Base-by-base conservation (phyloP, 1,140 invertebrate genomes). In the Heliconius hermathena region DNA sequence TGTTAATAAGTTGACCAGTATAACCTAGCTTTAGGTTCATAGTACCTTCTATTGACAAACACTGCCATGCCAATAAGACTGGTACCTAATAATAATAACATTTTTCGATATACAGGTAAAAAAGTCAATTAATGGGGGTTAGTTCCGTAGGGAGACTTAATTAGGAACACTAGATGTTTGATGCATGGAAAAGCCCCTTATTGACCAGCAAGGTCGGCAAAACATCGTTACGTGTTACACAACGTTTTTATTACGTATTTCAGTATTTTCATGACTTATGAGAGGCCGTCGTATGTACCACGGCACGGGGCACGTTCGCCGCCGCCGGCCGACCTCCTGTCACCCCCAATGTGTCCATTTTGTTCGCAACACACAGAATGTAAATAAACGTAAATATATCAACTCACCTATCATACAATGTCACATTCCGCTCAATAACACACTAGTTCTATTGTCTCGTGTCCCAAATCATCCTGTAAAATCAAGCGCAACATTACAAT, bases 391-490 rank as follows among this genome's bases (percentile, higher is more conserved):
- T 82, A 85, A 88, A 86, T 89, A 90, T 87, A 81, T 76, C 46
- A 77, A 92, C 93, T 91, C 82, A 94, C 93, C 93, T 94, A 90
- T 93, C 90, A 93, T 94, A 90, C 91, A 91, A 94, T 94, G 93
- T 94, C 93, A 94, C 93, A 94, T 94, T 94, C 93, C 93, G 92
- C 90, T 94, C 88, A 94, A 93, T 93, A 90, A 88, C 89, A 92
- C 90, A 91, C 85, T 87, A 90, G 82, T 89, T 91, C 89, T 92
- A 93, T 90, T 89, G 82, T 86, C 87, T 90, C 84, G 86, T 91
- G 88, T 90, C 81, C 89, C 86, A 91, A 93, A 90, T 89, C 93
- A 94, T 94, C 90, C 86, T 93, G 89, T 88, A 91, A 92, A 89
- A 93, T 89, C 87, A 91, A 90, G 87, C 89, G 91, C 87, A 91